Percentiles rank a stretch among this genome's conserved stretches.
Conservation (phyloP, 2,888 invertebrate genomes). For the Petrophora chlorosata region DNA sequence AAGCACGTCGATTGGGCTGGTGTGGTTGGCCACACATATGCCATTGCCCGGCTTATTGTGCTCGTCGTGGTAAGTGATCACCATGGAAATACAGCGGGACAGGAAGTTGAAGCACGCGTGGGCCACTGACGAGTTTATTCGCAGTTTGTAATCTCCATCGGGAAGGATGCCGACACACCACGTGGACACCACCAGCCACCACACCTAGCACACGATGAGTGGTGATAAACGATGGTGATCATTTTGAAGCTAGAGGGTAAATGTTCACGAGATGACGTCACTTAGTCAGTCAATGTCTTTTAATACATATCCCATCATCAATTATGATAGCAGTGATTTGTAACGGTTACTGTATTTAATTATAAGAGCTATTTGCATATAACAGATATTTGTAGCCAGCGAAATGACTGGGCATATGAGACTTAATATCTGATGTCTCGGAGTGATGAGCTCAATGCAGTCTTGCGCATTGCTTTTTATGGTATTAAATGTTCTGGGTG, state of each 20-base stretch:
- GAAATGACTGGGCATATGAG: too few relatives aligned
- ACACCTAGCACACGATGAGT: conserved; percentile 88
- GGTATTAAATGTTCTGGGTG: too few relatives aligned
- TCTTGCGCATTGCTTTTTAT: too few relatives aligned
- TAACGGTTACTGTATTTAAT: too few relatives aligned
- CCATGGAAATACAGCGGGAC: conserved; percentile 95
- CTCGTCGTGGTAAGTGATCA: conserved; percentile 92
- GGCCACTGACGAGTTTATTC: conserved; percentile 91
- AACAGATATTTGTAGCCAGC: too few relatives aligned
- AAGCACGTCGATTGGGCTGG: conserved; percentile 98
- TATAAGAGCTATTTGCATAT: too few relatives aligned
- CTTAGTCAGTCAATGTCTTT: too few relatives aligned
- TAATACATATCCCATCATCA: too few relatives aligned
- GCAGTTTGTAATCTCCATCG: conserved; percentile 90
- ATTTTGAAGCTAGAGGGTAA: neutral
- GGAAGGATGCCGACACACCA: conserved; percentile 93
- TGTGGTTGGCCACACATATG: conserved; percentile 99
- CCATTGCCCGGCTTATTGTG: conserved; percentile 92
- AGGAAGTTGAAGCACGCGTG: conserved; percentile 96
- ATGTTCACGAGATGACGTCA: neutral
- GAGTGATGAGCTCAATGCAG: too few relatives aligned
- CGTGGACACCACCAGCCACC: conserved; percentile 93
- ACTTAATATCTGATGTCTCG: too few relatives aligned
- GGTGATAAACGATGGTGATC: conserved; percentile 1
- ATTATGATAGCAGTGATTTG: too few relatives aligned